These are phyloP conservation scores for Anguilla japonica DNA, from an alignment of 2,113 vertebrate species.

Conservation along the genomic window DNA sequence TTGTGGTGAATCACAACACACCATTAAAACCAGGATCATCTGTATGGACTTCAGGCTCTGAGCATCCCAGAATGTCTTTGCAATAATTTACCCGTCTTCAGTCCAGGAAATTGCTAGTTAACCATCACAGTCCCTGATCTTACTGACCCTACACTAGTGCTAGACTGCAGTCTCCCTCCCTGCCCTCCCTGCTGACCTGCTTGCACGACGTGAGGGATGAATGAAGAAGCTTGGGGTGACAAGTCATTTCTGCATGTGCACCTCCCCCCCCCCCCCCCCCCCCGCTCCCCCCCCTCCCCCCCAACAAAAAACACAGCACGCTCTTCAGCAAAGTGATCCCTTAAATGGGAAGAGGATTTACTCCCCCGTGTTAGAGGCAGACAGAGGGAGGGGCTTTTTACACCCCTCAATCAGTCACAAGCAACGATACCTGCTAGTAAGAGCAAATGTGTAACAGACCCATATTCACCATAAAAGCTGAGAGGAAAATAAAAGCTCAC, in stretches of 20 bases:
- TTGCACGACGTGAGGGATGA: background rate
- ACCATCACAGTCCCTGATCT: background rate
- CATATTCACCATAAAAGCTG: background rate
- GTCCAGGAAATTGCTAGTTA: background rate
- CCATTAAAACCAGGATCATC: background rate
- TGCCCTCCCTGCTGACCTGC: background rate
- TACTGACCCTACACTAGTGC: too few relatives aligned
- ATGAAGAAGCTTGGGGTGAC: background rate
- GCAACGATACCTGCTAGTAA: background rate
- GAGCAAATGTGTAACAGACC: background rate
- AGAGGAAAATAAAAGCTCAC: background rate
- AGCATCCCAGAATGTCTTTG: too few relatives aligned
- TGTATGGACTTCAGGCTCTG: too few relatives aligned
- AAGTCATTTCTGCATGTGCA: background rate
- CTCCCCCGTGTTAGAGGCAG: background rate
- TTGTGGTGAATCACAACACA: background rate
- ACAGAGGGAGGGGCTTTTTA: background rate
- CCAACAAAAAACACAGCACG: background rate
- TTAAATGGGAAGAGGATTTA: slow-evolving; percentile 15
- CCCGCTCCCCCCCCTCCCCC: background rate
- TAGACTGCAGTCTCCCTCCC: background rate
- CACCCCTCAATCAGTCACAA: background rate
- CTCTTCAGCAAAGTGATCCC: slow-evolving; percentile 3
- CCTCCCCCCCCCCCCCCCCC: background rate
- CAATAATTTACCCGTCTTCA: too few relatives aligned